phyloP scores from a whole-genome alignment of 2,797 vertebrate genomes.

The Smutsia gigantea region DNA sequence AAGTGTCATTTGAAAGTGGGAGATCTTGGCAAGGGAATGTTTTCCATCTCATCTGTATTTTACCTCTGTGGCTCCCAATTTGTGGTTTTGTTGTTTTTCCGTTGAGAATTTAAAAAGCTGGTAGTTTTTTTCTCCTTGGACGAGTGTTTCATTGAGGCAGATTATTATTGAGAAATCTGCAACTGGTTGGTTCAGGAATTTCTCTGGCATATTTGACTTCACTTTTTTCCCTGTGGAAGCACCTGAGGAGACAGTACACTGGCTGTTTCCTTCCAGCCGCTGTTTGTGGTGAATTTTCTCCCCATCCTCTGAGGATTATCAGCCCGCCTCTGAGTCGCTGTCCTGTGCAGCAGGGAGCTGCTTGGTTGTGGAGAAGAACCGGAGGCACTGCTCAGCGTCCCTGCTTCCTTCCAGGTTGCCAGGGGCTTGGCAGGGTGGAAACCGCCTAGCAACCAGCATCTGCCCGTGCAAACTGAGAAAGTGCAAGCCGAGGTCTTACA shows the following conservation, averaged over 20 bases:
- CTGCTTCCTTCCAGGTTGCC: slow-evolving; percentile 1
- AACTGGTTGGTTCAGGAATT: slow-evolving; percentile 10
- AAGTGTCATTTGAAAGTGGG: neutral
- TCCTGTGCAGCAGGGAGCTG: neutral
- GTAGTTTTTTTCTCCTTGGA: neutral
- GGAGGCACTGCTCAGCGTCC: neutral
- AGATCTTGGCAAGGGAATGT: neutral
- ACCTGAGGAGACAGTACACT: neutral
- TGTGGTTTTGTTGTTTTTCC: slow-evolving; percentile 62
- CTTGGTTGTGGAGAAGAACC: neutral
- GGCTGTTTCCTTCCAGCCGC: neutral
- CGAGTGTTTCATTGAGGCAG: slow-evolving; percentile 49
- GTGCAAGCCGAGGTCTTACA: slow-evolving; percentile 64
- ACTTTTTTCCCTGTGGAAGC: neutral
- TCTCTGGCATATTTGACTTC: slow-evolving; percentile 12
- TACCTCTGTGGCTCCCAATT: slow-evolving; percentile 15
- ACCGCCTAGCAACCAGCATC: too few relatives aligned
- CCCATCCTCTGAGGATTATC: neutral
- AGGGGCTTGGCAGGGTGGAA: slow-evolving; percentile 9
- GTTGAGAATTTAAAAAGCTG: neutral
- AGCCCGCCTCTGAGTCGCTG: neutral
- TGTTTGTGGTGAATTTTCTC: neutral
- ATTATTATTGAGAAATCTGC: slow-evolving; percentile 39
- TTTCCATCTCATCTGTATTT: slow-evolving; percentile 21
- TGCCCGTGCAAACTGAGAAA: slow-evolving; percentile 60